phyloP scores from a whole-genome alignment of 2,888 invertebrate species.

The Pteria penguin region DNA sequence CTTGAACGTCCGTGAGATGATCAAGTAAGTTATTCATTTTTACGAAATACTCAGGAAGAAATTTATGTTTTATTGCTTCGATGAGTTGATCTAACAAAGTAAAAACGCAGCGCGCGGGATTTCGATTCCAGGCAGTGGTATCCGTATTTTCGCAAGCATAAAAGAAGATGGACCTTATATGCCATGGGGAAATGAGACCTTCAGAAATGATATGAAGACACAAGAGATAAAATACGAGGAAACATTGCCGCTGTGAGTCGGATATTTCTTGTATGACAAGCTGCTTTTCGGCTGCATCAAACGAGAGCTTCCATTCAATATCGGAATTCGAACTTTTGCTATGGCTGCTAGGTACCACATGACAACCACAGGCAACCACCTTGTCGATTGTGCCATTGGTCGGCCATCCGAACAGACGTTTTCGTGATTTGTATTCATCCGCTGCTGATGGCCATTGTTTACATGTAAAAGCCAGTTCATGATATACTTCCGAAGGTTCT shows the following conservation, averaged over 20 bases:
- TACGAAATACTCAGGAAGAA: constrained; percentile 62
- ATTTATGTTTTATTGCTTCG: constrained; percentile 51
- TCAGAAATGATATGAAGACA: constrained; percentile 50
- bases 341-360: constrained; percentile 57
- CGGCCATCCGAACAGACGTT: constrained; percentile 58
- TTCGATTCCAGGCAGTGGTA: constrained; percentile 55
- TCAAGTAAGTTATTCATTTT: constrained; percentile 60
- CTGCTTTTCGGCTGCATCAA: constrained; percentile 57
- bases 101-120: constrained; percentile 55
- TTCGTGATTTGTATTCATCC: constrained; percentile 52
- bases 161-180: constrained; percentile 61
- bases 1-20: constrained; percentile 47
- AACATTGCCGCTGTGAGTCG: constrained; percentile 60
- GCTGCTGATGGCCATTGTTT: constrained; percentile 60
- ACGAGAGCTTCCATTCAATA: constrained; percentile 63
- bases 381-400: constrained; percentile 54
- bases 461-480: constrained; percentile 54
- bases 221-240: constrained; percentile 55
- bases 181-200: constrained; percentile 46
- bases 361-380: constrained; percentile 52
- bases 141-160: constrained; percentile 61
- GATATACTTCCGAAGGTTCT: constrained; percentile 45
- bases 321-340: constrained; percentile 53
- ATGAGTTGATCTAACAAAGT: constrained; percentile 55
- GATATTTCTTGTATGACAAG: constrained; percentile 59